Evolutionary conservation across 1,140 invertebrate species (phyloP).

Genomic region (Sminthurides bifidus): DNA sequence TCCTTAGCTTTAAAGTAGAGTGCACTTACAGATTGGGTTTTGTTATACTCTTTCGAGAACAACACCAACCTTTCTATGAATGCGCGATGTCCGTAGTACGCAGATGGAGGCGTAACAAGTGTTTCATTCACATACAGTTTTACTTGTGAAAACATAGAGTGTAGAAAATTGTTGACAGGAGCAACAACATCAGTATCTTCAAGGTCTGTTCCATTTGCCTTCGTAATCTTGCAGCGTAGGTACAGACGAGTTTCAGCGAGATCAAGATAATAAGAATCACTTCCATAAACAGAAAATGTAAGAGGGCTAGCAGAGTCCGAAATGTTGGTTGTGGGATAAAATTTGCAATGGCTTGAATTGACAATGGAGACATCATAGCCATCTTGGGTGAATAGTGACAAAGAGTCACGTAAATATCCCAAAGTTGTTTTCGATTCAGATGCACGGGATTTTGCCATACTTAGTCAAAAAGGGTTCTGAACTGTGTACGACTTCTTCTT

Average conservation of each 20-base stretch:
- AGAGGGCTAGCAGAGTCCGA: slow-evolving; percentile 34
- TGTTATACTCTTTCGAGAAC: slow-evolving; percentile 36
- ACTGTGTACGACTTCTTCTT: not conserved
- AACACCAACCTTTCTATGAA: slow-evolving; percentile 39
- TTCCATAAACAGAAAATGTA: slow-evolving; percentile 36
- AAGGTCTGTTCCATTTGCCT: slow-evolving; percentile 19
- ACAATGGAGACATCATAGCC: slow-evolving; percentile 38
- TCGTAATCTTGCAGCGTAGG: slow-evolving; percentile 34
- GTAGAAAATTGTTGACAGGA: slow-evolving; percentile 37
- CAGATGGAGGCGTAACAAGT: slow-evolving; percentile 37
- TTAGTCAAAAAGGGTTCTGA: too few relatives aligned
- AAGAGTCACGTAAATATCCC: slow-evolving; percentile 34
- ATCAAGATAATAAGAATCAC: slow-evolving; percentile 37
- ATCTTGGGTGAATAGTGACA: slow-evolving; percentile 39
- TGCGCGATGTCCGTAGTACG: slow-evolving; percentile 38
- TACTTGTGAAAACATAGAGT: slow-evolving; percentile 38
- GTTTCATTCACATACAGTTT: slow-evolving; percentile 40
- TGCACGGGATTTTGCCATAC: too few relatives aligned
- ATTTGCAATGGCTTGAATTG: slow-evolving; percentile 34
- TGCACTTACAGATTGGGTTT: slow-evolving; percentile 35
- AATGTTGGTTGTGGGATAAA: slow-evolving; percentile 38
- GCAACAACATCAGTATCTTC: slow-evolving; percentile 13
- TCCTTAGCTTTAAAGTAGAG: slow-evolving; percentile 22
- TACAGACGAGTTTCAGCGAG: slow-evolving; percentile 36
- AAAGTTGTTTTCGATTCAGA: too few relatives aligned